Percentiles rank a stretch among this genome's conserved stretches.
These are phyloP conservation scores for Apodemus speciosus DNA, from an alignment of 2,113 vertebrate genomes.

Conservation along the genomic window DNA sequence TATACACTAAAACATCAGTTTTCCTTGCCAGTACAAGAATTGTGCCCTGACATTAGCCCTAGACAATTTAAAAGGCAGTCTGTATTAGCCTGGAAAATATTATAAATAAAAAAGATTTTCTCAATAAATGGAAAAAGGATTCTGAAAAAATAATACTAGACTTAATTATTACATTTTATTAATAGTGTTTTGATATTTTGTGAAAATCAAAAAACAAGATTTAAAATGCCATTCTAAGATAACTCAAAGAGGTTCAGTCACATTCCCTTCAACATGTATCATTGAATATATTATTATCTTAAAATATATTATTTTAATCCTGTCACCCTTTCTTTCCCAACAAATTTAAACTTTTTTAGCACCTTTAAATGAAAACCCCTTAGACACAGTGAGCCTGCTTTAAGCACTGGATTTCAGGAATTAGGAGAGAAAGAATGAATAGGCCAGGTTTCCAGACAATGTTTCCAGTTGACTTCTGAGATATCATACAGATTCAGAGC, in stretches of 20 bases:
- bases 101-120: not conserved
- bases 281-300: not conserved
- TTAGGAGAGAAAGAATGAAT: not conserved
- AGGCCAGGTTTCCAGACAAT: not conserved
- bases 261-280: not conserved
- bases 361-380: not conserved
- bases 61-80: not conserved
- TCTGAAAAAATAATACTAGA: not conserved
- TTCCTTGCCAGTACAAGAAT: not conserved
- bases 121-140: not conserved
- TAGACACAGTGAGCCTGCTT: not conserved
- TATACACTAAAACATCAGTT: not conserved
- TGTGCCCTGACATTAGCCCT: not conserved
- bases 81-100: not conserved
- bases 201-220: not conserved
- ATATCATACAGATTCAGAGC: not conserved
- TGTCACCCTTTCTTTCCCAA: not conserved
- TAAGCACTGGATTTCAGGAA: not conserved
- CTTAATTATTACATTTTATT: conserved; percentile 30
- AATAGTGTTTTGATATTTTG: not conserved
- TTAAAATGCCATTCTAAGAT: not conserved
- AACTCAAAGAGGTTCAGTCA: not conserved
- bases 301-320: not conserved
- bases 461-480: not conserved
- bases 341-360: not conserved